phyloP scores from a whole-genome alignment of 2,113 vertebrate genomes.

The Blennius ocellaris region DNA sequence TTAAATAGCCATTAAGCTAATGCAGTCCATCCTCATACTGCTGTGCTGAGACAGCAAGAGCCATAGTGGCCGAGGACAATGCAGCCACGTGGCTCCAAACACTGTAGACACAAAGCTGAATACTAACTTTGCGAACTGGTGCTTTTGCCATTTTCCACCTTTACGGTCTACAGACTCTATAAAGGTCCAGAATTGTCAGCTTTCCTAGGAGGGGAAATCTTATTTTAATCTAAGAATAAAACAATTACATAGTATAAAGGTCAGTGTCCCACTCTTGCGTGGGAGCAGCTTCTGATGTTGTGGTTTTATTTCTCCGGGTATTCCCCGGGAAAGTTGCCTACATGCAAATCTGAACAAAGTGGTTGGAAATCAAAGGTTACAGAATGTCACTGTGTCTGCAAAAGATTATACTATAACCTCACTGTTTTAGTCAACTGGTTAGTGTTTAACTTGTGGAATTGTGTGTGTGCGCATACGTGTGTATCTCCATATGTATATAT shows the following conservation, averaged over 20 bases:
- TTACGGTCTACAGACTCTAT: conserved; percentile 30
- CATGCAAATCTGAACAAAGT: no score
- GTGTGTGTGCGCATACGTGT: no score
- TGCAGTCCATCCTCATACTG: conserved; percentile 29
- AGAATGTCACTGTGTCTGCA: no score
- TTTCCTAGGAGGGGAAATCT: conserved; percentile 47
- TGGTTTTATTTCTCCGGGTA: background rate
- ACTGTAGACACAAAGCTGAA: conserved; percentile 39
- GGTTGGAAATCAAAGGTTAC: no score
- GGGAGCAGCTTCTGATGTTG: conserved; percentile 10
- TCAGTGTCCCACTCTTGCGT: background rate
- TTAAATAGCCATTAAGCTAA: conserved; percentile 36
- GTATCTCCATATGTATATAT: no score
- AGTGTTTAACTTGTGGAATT: no score
- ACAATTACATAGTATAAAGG: conserved; percentile 5
- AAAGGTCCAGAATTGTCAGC: conserved; percentile 54
- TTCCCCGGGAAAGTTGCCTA: no score
- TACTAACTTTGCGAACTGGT: conserved; percentile 52
- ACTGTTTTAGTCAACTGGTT: no score
- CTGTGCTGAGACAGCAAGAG: conserved; percentile 11
- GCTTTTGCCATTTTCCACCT: conserved; percentile 58
- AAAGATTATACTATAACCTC: no score
- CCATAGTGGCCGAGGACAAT: conserved; percentile 25
- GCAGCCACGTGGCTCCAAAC: conserved; percentile 17
- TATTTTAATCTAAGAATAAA: conserved; percentile 42